Evolutionary conservation across 2,797 vertebrate genomes (phyloP).

Genomic region (Pelobates cultripes): DNA sequence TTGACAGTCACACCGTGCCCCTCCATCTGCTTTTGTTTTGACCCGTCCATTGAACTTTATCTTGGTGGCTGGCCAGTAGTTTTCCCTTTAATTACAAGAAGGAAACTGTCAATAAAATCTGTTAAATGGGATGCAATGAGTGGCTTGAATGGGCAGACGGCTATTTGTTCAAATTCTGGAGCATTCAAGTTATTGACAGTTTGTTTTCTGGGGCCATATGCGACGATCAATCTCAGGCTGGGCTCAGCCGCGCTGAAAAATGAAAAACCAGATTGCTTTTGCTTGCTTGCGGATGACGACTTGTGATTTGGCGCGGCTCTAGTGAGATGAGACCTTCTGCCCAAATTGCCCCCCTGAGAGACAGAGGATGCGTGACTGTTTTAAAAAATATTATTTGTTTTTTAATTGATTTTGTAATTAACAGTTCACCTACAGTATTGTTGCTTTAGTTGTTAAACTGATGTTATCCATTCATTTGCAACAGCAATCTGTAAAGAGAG

Average conservation of each 20-base stretch:
- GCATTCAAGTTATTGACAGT: constrained; percentile 92
- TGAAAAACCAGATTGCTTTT: constrained; percentile 88
- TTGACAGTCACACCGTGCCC: constrained; percentile 84
- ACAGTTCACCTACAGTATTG: constrained; percentile 85
- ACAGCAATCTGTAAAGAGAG: too few relatives aligned
- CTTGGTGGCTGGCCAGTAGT: constrained; percentile 97
- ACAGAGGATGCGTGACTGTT: constrained; percentile 75
- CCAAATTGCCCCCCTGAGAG: constrained; percentile 85
- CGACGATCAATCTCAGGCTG: constrained; percentile 91
- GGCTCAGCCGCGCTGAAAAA: constrained; percentile 91
- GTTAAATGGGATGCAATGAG: constrained; percentile 98
- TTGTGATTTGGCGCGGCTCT: constrained; percentile 78
- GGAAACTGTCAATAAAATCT: constrained; percentile 99
- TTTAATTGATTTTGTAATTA: constrained; percentile 94
- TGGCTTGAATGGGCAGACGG: constrained; percentile 85
- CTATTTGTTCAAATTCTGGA: constrained; percentile 95
- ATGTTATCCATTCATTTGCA: too few relatives aligned
- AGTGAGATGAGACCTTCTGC: constrained; percentile 82
- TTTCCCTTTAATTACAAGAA: constrained; percentile 99
- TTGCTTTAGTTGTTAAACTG: constrained; percentile 57
- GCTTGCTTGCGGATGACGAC: constrained; percentile 83
- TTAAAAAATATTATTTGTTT: constrained; percentile 84
- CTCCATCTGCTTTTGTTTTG: constrained; percentile 91
- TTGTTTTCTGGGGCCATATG: constrained; percentile 93
- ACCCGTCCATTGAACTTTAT: constrained; percentile 99